phyloP scores from a whole-genome alignment of 2,113 vertebrate species.

The Elanus axillaris region DNA sequence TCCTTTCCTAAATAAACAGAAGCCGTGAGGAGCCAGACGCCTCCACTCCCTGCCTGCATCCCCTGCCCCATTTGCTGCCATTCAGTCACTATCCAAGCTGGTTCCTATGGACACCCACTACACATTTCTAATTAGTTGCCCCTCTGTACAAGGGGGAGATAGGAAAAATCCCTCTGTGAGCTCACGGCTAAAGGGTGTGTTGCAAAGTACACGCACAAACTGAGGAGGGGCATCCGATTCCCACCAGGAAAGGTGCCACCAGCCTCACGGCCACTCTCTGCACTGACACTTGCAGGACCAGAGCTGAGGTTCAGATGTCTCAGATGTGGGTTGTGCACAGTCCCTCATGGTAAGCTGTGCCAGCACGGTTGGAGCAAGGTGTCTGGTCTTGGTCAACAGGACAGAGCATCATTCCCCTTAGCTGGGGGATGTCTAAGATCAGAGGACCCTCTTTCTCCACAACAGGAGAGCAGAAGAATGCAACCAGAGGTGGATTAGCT shows the following conservation, averaged over 20 bases:
- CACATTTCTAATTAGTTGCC: too few species aligned
- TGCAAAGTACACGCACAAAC: fast-evolving
- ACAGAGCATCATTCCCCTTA: not conserved
- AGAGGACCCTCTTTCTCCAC: not conserved
- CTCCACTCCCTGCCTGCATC: not conserved
- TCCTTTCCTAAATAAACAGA: not conserved
- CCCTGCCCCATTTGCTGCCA: not conserved
- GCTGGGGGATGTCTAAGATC: not conserved
- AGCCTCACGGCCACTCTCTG: fast-evolving
- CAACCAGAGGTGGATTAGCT: not conserved
- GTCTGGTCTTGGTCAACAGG: not conserved
- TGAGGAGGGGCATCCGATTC: not conserved
- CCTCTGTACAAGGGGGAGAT: not conserved
- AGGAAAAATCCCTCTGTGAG: not conserved
- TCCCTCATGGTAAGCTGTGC: fast-evolving
- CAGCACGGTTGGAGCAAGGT: not conserved
- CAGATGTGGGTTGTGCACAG: fast-evolving
- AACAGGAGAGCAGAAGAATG: not conserved
- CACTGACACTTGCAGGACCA: not conserved
- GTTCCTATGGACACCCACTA: not conserved
- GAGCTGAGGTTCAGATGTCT: not conserved
- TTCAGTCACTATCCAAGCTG: not conserved
- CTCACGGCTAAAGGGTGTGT: not conserved
- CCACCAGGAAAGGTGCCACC: not conserved
- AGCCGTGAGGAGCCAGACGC: fast-evolving